Conservation (phyloP, 2,888 invertebrate species). For the Scaptomyza caliginosa region DNA sequence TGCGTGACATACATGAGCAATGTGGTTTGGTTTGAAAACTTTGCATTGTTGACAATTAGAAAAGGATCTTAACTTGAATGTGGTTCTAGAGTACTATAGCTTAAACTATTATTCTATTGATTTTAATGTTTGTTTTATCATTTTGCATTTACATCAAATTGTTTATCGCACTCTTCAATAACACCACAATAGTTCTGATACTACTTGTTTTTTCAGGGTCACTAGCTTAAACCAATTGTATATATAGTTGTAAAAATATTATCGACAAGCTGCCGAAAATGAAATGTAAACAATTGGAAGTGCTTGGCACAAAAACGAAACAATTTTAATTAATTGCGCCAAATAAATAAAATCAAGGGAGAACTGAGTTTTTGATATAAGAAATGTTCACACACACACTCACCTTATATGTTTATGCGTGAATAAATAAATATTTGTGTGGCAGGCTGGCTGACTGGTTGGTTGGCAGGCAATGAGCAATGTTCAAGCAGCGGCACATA, state of each 20-base stretch:
- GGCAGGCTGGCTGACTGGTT: conserved; percentile 10
- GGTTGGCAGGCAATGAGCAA: conserved; percentile 2
- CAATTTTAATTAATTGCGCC: conserved; percentile 64
- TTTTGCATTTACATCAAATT: background rate
- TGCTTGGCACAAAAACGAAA: conserved; percentile 25
- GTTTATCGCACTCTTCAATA: background rate
- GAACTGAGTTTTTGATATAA: background rate
- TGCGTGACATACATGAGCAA: background rate
- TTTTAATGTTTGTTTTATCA: background rate
- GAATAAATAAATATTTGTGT: conserved; percentile 41
- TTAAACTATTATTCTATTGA: no score
- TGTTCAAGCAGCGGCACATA: conserved; percentile 31
- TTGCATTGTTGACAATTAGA: background rate
- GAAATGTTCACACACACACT: background rate
- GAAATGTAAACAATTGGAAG: conserved; percentile 48
- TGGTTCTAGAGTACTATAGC: no score
- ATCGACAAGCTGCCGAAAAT: conserved; percentile 38
- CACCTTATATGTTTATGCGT: conserved; percentile 7
- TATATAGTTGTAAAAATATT: conserved; percentile 37
- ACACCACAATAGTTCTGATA: background rate
- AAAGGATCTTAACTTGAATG: background rate
- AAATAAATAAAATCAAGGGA: conserved; percentile 30
- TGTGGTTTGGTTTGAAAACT: background rate
- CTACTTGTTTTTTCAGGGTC: background rate
- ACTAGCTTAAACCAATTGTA: conserved; percentile 2